phyloP scores from a whole-genome alignment of 2,888 invertebrate species.

The Yponomeuta evonymella region DNA sequence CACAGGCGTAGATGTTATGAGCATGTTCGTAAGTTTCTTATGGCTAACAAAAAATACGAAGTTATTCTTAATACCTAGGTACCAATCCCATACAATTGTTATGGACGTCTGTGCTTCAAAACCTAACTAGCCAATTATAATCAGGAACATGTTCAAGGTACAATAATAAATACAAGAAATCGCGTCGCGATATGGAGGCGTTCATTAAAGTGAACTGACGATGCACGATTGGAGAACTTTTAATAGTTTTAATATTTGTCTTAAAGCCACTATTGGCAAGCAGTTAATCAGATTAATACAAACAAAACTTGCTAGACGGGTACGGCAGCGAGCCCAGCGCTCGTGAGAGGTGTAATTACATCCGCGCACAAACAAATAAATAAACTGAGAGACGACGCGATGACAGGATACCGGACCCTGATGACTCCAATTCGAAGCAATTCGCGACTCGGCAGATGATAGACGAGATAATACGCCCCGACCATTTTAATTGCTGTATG shows the following conservation, averaged over 20 bases:
- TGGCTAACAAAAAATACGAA: too few relatives aligned
- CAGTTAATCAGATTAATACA: slow-evolving; percentile 61
- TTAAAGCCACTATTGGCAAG: slow-evolving; percentile 34
- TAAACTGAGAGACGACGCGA: slow-evolving; percentile 41
- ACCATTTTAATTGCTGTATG: slow-evolving; percentile 10
- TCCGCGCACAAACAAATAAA: slow-evolving; percentile 57
- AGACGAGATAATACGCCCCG: slow-evolving; percentile 1
- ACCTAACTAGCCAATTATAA: neutral
- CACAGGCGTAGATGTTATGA: too few relatives aligned
- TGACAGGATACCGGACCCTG: slow-evolving; percentile 44
- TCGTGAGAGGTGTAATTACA: slow-evolving; percentile 58
- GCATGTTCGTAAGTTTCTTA: too few relatives aligned
- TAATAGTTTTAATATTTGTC: slow-evolving; percentile 13
- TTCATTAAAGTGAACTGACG: neutral
- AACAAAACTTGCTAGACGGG: slow-evolving; percentile 51
- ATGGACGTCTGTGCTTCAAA: too few relatives aligned
- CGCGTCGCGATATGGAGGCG: neutral
- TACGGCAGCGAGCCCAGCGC: slow-evolving; percentile 34
- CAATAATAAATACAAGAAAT: neutral
- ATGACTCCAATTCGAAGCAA: slow-evolving; percentile 31
- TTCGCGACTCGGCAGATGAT: slow-evolving; percentile 22
- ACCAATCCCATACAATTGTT: too few relatives aligned
- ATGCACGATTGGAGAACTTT: slow-evolving; percentile 7
- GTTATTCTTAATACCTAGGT: too few relatives aligned
- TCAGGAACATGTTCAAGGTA: neutral